phyloP scores from a whole-genome alignment of 2,797 vertebrate genomes.

The Garrulus glandarius region DNA sequence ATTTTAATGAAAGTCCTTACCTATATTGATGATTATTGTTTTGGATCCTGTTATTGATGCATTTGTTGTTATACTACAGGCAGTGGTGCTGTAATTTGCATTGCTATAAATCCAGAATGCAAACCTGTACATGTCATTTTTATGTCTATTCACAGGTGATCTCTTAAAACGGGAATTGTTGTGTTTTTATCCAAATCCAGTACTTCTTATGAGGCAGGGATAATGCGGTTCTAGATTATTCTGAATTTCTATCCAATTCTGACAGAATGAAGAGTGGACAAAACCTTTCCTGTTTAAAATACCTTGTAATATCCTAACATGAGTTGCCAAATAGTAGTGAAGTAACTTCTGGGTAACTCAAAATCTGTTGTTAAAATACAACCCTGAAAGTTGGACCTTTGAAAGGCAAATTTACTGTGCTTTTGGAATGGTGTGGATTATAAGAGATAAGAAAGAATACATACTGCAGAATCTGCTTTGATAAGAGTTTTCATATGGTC shows the following conservation, averaged over 20 bases:
- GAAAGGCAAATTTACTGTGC: background rate
- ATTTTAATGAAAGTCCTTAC: conserved; percentile 64
- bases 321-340: background rate
- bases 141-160: conserved; percentile 16
- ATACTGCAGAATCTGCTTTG: background rate
- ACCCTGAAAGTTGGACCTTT: background rate
- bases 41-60: conserved; percentile 24
- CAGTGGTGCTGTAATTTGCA: conserved; percentile 12
- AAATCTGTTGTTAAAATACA: background rate
- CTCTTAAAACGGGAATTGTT: background rate
- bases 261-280: background rate
- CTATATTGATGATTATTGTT: conserved; percentile 9
- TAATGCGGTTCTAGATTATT: background rate
- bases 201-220: background rate
- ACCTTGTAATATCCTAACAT: background rate
- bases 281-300: background rate
- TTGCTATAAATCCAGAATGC: conserved; percentile 35
- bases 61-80: background rate
- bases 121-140: conserved; percentile 21
- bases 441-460: background rate
- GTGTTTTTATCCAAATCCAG: background rate
- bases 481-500: background rate
- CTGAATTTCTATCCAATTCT: background rate
- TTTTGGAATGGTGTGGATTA: background rate
- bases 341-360: background rate